Percentiles rank a stretch among this genome's conserved stretches.
phyloP scores from a whole-genome alignment of 1,140 invertebrate genomes.

The Ceratina japonica region DNA sequence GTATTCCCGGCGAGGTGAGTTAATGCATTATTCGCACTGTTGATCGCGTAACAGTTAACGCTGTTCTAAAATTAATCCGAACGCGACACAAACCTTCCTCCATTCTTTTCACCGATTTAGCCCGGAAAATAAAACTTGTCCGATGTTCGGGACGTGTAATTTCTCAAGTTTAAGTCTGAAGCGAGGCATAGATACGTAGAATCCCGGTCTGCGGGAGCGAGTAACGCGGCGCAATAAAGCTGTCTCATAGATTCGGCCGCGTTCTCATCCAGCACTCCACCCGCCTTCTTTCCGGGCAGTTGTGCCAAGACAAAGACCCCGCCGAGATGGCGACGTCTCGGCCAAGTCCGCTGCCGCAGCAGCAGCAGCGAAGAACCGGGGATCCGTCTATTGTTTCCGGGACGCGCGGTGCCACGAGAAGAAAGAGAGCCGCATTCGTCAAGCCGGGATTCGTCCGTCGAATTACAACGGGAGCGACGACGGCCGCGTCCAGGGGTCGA shows the following conservation, averaged over 20 bases:
- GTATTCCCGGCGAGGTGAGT: no score
- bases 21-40: no score
- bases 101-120: no score
- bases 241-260: not conserved
- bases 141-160: no score
- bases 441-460: constrained; percentile 37
- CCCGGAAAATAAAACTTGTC: no score
- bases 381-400: constrained; percentile 37
- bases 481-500: constrained; percentile 25
- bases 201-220: no score
- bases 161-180: no score
- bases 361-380: constrained; percentile 2
- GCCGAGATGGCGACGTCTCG: not conserved
- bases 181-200: no score
- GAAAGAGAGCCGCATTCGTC: constrained; percentile 4
- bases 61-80: no score
- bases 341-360: constrained; percentile 17
- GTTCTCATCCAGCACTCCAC: not conserved
- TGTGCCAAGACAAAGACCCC: constrained; percentile 17
- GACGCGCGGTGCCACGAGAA: constrained; percentile 21
- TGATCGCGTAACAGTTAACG: no score
- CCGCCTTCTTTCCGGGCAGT: not conserved
- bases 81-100: no score
- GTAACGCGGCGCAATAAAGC: not conserved
- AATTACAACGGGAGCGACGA: constrained; percentile 46